phyloP scores from a whole-genome alignment of 2,888 invertebrate species.

The Leptopterna dolabrata region DNA sequence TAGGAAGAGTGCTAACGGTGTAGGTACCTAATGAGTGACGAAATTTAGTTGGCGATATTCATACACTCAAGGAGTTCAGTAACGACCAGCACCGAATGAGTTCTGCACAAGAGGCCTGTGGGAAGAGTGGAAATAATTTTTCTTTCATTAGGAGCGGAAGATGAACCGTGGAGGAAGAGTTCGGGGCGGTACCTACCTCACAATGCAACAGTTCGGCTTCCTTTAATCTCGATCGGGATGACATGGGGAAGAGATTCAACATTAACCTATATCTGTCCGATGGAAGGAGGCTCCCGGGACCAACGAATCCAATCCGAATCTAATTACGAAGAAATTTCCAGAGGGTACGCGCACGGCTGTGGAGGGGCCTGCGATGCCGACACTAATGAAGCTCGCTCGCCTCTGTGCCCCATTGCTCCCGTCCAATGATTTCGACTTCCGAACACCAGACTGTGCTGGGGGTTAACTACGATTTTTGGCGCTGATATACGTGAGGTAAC shows the following conservation, averaged over 20 bases:
- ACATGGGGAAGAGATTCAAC: not conserved
- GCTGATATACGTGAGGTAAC: not conserved
- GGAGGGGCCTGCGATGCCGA: not conserved
- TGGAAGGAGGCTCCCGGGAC: conserved; percentile 6
- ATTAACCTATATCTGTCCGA: conserved; percentile 20
- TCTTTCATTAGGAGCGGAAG: not conserved
- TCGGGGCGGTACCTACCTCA: conserved; percentile 7
- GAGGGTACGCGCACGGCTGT: not conserved
- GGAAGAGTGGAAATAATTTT: not conserved
- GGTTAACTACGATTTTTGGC: not conserved
- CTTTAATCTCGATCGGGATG: conserved; percentile 22
- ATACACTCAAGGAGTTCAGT: not conserved
- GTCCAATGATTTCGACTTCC: not conserved
- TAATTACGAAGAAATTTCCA: conserved; percentile 18
- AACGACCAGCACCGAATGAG: not conserved
- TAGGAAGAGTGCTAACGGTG: too few species aligned
- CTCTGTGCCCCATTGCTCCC: not conserved
- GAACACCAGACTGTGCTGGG: not conserved
- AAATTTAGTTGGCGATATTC: too few species aligned
- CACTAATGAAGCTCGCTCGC: not conserved
- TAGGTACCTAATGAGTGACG: too few species aligned
- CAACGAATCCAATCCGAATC: conserved; percentile 24
- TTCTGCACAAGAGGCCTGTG: not conserved
- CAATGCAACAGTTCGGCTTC: conserved; percentile 13
- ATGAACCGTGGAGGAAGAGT: conserved; percentile 2